phyloP scores from a whole-genome alignment of 2,797 vertebrate genomes.

The Myotis findleyi region DNA sequence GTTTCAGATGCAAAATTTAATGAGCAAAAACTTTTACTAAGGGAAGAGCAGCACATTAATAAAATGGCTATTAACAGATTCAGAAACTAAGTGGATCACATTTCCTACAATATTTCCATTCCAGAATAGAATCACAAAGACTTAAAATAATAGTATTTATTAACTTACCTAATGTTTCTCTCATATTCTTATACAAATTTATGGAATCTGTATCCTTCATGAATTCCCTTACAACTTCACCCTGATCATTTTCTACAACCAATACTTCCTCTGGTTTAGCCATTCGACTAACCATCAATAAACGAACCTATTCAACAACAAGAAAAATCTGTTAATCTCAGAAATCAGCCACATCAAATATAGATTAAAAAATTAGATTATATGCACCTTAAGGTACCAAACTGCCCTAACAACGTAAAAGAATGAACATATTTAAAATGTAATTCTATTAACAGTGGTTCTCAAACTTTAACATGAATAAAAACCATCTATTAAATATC shows the following conservation, averaged over 20 bases:
- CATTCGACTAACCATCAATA: constrained; percentile 99
- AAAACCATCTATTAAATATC: neutral
- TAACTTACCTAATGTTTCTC: constrained; percentile 96
- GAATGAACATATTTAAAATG: neutral
- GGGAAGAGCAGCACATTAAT: neutral
- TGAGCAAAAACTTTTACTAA: neutral
- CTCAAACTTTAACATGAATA: neutral
- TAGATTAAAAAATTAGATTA: neutral
- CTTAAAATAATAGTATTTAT: neutral
- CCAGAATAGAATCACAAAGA: neutral
- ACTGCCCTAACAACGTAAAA: neutral
- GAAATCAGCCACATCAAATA: neutral
- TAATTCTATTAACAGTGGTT: neutral
- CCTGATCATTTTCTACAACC: constrained; percentile 99
- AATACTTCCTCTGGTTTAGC: constrained; percentile 98
- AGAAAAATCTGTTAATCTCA: constrained; percentile 32
- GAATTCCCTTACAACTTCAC: constrained; percentile 98
- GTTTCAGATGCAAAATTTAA: neutral
- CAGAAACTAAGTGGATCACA: neutral
- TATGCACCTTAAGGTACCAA: neutral
- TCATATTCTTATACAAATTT: constrained; percentile 99
- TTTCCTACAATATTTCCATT: neutral
- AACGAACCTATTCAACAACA: constrained; percentile 90
- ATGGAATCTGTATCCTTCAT: constrained; percentile 99
- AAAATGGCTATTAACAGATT: neutral